phyloP scores from a whole-genome alignment of 1,140 invertebrate genomes.

The Elymnias hypermnestra region DNA sequence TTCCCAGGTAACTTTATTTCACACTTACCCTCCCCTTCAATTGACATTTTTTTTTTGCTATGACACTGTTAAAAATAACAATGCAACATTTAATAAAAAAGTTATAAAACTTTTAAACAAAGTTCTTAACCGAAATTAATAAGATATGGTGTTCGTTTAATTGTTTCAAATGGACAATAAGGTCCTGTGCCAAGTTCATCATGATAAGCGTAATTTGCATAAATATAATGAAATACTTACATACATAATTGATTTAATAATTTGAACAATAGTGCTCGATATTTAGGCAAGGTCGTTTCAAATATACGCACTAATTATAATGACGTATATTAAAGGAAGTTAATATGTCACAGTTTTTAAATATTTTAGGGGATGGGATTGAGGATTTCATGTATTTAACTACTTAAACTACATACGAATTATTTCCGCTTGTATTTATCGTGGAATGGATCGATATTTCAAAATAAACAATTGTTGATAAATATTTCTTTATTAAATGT shows the following conservation, averaged over 20 bases:
- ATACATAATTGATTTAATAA: constrained; percentile 37
- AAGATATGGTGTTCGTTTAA: constrained; percentile 34
- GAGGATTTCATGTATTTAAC: too few species aligned
- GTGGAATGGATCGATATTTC: too few species aligned
- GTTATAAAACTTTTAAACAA: too few species aligned
- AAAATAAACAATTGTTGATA: too few species aligned
- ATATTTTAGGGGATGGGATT: too few species aligned
- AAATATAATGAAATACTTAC: constrained; percentile 47
- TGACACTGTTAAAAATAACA: neutral
- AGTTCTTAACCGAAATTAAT: constrained; percentile 8
- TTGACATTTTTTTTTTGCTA: constrained; percentile 8
- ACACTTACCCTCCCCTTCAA: neutral
- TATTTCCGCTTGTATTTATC: too few species aligned
- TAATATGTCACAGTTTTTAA: too few species aligned
- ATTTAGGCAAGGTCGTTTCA: constrained; percentile 39
- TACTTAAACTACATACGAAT: too few species aligned
- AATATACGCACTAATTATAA: too few species aligned
- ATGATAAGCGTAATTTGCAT: constrained; percentile 59
- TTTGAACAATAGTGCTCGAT: constrained; percentile 44
- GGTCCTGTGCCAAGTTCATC: constrained; percentile 46
- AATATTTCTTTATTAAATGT: too few species aligned
- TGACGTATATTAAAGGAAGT: too few species aligned
- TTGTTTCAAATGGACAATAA: constrained; percentile 45
- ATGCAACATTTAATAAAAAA: constrained; percentile 1
- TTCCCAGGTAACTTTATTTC: constrained; percentile 77